phyloP scores from a whole-genome alignment of 2,888 invertebrate species.

The Eupithecia inturbata region DNA sequence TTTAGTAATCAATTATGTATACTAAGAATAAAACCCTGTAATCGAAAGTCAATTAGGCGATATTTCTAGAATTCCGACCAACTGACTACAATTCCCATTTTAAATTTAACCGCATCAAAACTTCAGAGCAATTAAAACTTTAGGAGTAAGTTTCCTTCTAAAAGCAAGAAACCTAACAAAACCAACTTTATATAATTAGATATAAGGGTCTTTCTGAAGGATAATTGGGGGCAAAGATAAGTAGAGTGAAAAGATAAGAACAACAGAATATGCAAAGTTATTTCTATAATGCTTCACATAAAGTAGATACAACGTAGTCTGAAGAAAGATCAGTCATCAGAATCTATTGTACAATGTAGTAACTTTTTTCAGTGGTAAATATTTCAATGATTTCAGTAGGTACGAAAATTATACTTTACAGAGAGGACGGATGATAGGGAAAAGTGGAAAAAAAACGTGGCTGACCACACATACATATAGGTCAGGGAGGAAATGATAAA shows the following conservation, averaged over 20 bases:
- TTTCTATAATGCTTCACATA: neutral
- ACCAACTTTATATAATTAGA: conserved; percentile 18
- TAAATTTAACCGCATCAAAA: conserved; percentile 24
- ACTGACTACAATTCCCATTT: conserved; percentile 21
- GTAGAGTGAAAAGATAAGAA: neutral
- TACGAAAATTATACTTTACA: neutral
- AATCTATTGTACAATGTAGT: too few relatives aligned
- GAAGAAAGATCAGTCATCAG: neutral
- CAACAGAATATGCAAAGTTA: neutral
- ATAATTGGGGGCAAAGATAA: conserved; percentile 5
- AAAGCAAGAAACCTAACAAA: conserved; percentile 25
- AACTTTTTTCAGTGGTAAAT: neutral
- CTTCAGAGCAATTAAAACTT: conserved; percentile 32
- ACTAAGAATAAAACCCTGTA: neutral
- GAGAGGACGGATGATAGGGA: too few relatives aligned
- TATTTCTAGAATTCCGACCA: conserved; percentile 3
- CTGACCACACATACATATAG: neutral
- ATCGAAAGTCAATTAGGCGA: neutral
- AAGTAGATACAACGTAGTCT: neutral
- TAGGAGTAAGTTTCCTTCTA: conserved; percentile 16
- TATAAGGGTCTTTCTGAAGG: conserved; percentile 6
- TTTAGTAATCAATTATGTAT: neutral
- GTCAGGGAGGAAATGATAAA: neutral
- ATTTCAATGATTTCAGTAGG: neutral
- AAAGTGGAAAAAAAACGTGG: too few relatives aligned